A percentile compares a stretch with the other conserved stretches of the same genome.
These are phyloP conservation scores for Drosophila rubida DNA, from an alignment of 2,888 invertebrate genomes.

Conservation along the genomic window DNA sequence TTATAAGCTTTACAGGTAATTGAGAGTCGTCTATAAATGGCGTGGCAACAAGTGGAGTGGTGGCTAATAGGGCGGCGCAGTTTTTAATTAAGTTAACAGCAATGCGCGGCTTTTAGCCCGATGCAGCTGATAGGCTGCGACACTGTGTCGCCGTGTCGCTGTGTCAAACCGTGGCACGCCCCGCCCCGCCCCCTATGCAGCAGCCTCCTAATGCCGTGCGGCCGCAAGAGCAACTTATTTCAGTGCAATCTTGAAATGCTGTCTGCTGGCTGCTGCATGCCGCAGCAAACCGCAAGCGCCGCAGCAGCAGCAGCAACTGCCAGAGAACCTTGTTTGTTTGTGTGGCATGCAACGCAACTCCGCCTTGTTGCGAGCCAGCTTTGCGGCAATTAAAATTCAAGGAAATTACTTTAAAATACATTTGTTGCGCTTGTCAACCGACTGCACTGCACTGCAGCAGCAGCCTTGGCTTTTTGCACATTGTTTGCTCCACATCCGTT, in stretches of 20 bases:
- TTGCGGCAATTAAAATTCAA: constrained; percentile 70
- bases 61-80: constrained; percentile 33
- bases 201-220: too few species aligned
- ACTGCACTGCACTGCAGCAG: constrained; percentile 15
- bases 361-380: constrained; percentile 38
- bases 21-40: constrained; percentile 12
- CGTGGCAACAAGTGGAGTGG: constrained; percentile 12
- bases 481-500: constrained; percentile 36
- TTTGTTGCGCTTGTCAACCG: constrained; percentile 63
- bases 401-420: constrained; percentile 60
- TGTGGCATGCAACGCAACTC: constrained; percentile 28
- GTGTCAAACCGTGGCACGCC: not conserved
- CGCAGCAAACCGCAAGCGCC: constrained; percentile 35
- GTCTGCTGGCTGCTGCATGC: constrained; percentile 23
- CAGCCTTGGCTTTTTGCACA: constrained; percentile 34
- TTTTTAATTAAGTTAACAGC: constrained; percentile 48
- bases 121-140: constrained; percentile 30
- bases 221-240: not conserved
- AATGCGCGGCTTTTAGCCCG: constrained; percentile 16
- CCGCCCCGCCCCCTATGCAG: not conserved
- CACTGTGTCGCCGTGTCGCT: constrained; percentile 19
- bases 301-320: constrained; percentile 16
- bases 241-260: constrained; percentile 21
- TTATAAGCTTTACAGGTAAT: constrained; percentile 12
- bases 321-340: constrained; percentile 40